phyloP scores from a whole-genome alignment of 2,797 vertebrate genomes.

The Myotis findleyi region DNA sequence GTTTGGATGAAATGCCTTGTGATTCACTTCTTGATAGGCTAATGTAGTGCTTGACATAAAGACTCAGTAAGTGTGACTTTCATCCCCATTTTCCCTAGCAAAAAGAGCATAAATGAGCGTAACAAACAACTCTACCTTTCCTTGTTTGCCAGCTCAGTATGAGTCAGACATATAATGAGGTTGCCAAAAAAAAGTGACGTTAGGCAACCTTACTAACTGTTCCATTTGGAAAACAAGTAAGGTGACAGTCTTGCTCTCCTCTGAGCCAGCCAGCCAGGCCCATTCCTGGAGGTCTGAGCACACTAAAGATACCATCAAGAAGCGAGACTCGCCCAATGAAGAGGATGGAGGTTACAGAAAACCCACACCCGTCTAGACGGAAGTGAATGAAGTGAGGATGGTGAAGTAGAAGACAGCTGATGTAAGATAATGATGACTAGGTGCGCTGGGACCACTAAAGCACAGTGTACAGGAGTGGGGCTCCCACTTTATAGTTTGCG shows the following conservation, averaged over 20 bases:
- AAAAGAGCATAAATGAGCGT: not conserved
- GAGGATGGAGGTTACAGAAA: not conserved
- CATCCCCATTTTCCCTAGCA: slow-evolving; percentile 3
- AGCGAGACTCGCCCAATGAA: not conserved
- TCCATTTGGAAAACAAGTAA: not conserved
- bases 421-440: not conserved
- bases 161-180: slow-evolving; percentile 59
- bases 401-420: not conserved
- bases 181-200: slow-evolving; percentile 35
- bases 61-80: slow-evolving; percentile 48
- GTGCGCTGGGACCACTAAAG: not conserved
- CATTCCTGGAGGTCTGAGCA: not conserved
- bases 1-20: not conserved
- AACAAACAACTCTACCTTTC: slow-evolving; percentile 61
- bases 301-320: not conserved
- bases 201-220: not conserved
- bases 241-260: not conserved
- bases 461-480: not conserved
- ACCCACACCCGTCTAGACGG: not conserved
- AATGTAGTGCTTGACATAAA: not conserved
- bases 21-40: slow-evolving; percentile 25
- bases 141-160: slow-evolving; percentile 23
- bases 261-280: not conserved
- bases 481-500: not conserved
- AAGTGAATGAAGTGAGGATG: not conserved